Evolutionary conservation across 2,888 invertebrate species (phyloP).

Genomic region (Vandiemenella viatica): DNA sequence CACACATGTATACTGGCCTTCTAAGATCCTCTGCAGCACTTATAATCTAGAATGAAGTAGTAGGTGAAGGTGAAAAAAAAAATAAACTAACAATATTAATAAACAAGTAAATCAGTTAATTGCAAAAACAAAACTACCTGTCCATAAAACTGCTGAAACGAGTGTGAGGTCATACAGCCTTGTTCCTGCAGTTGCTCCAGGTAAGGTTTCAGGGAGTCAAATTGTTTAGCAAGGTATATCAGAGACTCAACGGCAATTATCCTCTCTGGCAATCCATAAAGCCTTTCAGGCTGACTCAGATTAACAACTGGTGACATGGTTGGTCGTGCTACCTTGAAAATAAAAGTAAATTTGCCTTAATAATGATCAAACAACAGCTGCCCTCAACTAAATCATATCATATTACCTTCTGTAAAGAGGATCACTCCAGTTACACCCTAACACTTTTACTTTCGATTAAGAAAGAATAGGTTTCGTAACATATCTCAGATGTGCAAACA

Average conservation of each 20-base stretch:
- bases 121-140: no score
- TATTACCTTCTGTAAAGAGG: no score
- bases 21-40: slow-evolving; percentile 57
- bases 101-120: no score
- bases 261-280: slow-evolving; percentile 72
- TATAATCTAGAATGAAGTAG: slow-evolving; percentile 43
- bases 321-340: slow-evolving; percentile 33
- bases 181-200: no score
- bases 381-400: no score
- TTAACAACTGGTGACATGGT: slow-evolving; percentile 48
- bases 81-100: not conserved
- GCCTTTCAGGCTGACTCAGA: slow-evolving; percentile 48
- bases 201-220: slow-evolving; percentile 67
- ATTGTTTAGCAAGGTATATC: slow-evolving; percentile 77
- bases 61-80: no score
- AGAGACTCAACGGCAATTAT: slow-evolving; percentile 88
- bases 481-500: no score
- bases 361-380: no score
- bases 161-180: slow-evolving; percentile 47
- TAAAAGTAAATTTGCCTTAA: no score
- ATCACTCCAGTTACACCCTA: no score
- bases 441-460: no score
- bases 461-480: no score
- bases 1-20: slow-evolving; percentile 74
- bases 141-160: slow-evolving; percentile 54